Base-by-base conservation (phyloP, 1,140 invertebrate genomes). In the Galleria mellonella region DNA sequence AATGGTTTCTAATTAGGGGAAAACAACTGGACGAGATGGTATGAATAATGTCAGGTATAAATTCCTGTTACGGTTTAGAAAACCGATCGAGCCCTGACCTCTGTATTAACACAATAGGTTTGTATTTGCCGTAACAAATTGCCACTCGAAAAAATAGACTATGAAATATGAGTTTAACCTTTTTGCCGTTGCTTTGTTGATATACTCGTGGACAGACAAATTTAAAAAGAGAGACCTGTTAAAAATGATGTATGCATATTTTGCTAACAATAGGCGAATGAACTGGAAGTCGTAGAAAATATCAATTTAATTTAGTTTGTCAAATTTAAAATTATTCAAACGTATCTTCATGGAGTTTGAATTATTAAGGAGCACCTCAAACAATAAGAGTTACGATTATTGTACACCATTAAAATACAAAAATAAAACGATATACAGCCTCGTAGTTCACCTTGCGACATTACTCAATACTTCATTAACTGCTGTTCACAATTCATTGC, bases 1-100 rank as follows among this genome's bases (percentile, higher is more conserved):
- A 85, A 85, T 85, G 82, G 73, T 60, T 83, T 85, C 75, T 83
- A 83, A 85, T 85, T 81, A 82, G 78, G 70, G 63, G 60, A 82
- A 83, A 83, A 82, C 75, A 82, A 77, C 49, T 59, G 55, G 57
- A 56, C 46, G 43, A 55, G 54, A 55, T 55, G 17, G 50, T 58
- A 70, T 82, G 78, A 85, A 67, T 83, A 82, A 85, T 85, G 78
- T 69, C 51, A 45, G 72, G 69, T 77, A 83, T 84, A 81, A 77
- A 84, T 84, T 72, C 64, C 54, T 61, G 68, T 83, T 77, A 73
- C 62, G 72, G 61, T 58, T 75, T 73, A 75, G 67, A 61, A 75
- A 72, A 69, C 52, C 61, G 55, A 61, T 65, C 46, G 55, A 23
- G 17, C 47, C 43, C 43, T 64, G 64, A 72, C 62, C 69, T 64